Base-by-base conservation (phyloP, 2,797 vertebrate genomes). In the Carapus acus region DNA sequence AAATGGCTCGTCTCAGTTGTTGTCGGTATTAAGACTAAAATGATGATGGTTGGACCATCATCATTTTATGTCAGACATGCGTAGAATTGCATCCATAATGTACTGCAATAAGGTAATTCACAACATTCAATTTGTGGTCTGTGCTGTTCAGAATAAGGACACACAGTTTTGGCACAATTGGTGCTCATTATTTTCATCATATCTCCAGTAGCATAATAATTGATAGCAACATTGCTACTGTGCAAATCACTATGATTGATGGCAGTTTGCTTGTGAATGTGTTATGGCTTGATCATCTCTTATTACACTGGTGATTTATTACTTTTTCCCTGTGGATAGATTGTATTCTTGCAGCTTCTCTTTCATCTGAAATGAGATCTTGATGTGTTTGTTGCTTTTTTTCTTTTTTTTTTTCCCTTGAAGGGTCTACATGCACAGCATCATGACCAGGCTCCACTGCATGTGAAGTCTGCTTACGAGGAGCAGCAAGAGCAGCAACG, bases 401-500 rank as follows among this genome's bases (percentile, higher is more conserved):
- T 1, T 33, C n/a, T 24, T 8, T 4, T 21, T 44, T 29, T 44
- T 2, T 61, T 39, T n/a, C 19, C 34, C 61, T 8, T 5, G 13
- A 29, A 81, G 77, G 72, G 38, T 37, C 39, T 39, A 24, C 65
- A 58, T 7, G 20, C 12, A 0, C 64, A 70, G 43, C 52, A 15
- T 29, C 59, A 49, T 11, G 46, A 42, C 15, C 67, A 49, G 16
- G 12, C 21, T 29, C 72, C 62, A 33, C 50, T 22, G 33, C 62
- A 62, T 0, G 62, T 74, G 36, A 93, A 87, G 54, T 87, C 92
- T 0, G 78, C 88, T 0, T 94, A 92, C 0, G 93, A 96, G 69
- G 88, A 96, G 61, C 94, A 94, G 71, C 79, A 89, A 78, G 91
- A 95, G 64, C 94, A 96, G 87, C 93, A 92, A 78, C 91, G 75